Base-by-base conservation (phyloP, 2,888 invertebrate species). In the Nipponacmea schrenckii region DNA sequence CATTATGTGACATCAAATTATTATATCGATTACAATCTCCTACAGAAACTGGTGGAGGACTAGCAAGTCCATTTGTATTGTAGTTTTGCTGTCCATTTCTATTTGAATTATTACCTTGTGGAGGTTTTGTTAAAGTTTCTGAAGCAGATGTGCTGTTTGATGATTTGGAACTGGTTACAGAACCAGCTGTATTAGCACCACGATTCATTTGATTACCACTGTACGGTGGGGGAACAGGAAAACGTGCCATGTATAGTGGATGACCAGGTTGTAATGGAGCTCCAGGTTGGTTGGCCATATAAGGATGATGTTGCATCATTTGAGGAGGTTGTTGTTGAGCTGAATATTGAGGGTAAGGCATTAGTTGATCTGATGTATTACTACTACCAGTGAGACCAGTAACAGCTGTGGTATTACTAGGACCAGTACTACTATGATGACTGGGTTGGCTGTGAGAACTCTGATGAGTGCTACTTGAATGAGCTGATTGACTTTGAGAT, bases 321-420 rank as follows among this genome's bases (percentile, higher is more conserved):
- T 65, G 62, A 62, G 46, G 56, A 20, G 56, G 39, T 65, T 65
- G 44, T 66, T 66, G 44, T 69, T 62, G n/a, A 45, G 48, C 62
- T 65, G 48, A 39, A 56, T 70, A 62, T 66, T 65, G 31, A 65
- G 70, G 17, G 62, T 65, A 39, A 66, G 70, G 14, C 62, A 56
- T 56, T 56, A 56, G 64, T 44, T 78, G 83, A 71, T 82, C 83
- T 8, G 84, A 84, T 45, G 82, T 83, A 66, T 83, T 84, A 76
- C 84, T 84, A 72, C 84, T 84, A 64, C 84, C 83, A 4, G 86
- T 85, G 20, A 90, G 84, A 63, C 89, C 89, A n/a, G 90, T 90
- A 64, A 90, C 89, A 73, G 90, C 90, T 31, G 90, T 91, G 76
- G 90, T 90, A 83, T 90, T 90, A 80, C 90, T 90, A n/a, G 90